Base-by-base conservation (phyloP, 2,888 invertebrate species). In the Noctua pronuba region DNA sequence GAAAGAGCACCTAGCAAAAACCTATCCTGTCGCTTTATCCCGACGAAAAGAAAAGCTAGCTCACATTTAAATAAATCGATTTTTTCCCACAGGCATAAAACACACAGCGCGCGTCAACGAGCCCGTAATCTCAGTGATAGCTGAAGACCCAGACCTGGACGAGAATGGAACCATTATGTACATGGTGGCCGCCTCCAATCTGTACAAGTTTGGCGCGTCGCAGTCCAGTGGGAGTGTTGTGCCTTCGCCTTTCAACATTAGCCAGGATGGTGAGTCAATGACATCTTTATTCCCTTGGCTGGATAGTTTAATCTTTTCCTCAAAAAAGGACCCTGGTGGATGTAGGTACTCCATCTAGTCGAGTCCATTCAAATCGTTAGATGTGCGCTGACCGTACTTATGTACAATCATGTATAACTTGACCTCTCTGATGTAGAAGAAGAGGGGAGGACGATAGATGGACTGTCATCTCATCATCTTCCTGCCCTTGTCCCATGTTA, bases 211-310 rank as follows among this genome's bases (percentile, higher is more conserved):
- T 87, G 98, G 98, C 1, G 98, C 98, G 0, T 97, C 97, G 44
- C 97, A 97, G 90, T 97, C 98, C 38, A 98, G 98, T 7, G 99
- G 99, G 0, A 98, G 98, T 0, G 98, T 99, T 35, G 98, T 99
- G 35, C 99, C 99, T 0, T 98, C 98, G 62, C 99, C 99, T 0
- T 99, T 99, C 90, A 98, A 98, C 83, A 98, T 98, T 10, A 97
- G 97, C 1, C 97, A 97, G 73, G 97, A 97, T 86, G 98, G 98
- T 86, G 95, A 97, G 93, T 78, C 16, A n/a, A n/a, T n/a, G n/a
- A n/a, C n/a, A n/a, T n/a, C n/a, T n/a, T n/a, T n/a, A n/a, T n/a
- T n/a, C n/a, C n/a, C n/a, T n/a, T n/a, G n/a, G n/a, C n/a, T n/a
- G n/a, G n/a, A n/a, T n/a, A n/a, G n/a, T n/a, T n/a, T n/a, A n/a